A percentile compares a stretch with the other conserved stretches of the same genome.
Evolutionary conservation across 2,113 vertebrate genomes (phyloP).

Genomic region (Syngnathus floridae): DNA sequence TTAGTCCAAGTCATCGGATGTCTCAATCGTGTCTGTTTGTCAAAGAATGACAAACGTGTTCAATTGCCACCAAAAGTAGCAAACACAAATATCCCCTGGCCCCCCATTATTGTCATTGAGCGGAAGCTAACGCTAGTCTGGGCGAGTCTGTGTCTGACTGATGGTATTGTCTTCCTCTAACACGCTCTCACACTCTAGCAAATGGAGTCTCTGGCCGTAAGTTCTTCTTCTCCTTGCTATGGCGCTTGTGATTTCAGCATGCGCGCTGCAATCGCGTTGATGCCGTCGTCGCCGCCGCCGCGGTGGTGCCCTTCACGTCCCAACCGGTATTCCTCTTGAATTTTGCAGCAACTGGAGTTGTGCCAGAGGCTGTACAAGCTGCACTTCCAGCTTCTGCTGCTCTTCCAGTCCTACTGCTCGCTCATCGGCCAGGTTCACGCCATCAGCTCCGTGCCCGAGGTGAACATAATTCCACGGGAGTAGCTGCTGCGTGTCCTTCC

Average conservation of each 20-base stretch:
- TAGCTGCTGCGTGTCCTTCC: too few species aligned
- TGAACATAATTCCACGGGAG: conserved; percentile 45
- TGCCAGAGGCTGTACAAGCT: conserved; percentile 97
- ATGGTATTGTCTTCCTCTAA: conserved; percentile 70
- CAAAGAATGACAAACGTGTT: background rate
- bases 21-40: background rate
- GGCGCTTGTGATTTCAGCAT: conserved; percentile 28
- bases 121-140: background rate
- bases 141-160: conserved; percentile 64
- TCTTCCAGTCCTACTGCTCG: conserved; percentile 98
- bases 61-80: background rate
- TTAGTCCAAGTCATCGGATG: too few species aligned
- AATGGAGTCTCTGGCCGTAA: conserved; percentile 99
- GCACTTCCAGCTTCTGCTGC: conserved; percentile 95
- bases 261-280: background rate
- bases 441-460: conserved; percentile 94
- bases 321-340: conserved; percentile 25
- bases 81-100: background rate
- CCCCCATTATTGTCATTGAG: background rate
- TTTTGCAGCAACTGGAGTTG: conserved; percentile 89
- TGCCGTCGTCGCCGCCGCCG: background rate
- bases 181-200: conserved; percentile 98
- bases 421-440: conserved; percentile 95
- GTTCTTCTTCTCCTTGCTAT: conserved; percentile 75
- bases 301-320: background rate